These are phyloP conservation scores for Hucho hucho DNA, from an alignment of 2,113 vertebrate species.

Conservation along the genomic window DNA sequence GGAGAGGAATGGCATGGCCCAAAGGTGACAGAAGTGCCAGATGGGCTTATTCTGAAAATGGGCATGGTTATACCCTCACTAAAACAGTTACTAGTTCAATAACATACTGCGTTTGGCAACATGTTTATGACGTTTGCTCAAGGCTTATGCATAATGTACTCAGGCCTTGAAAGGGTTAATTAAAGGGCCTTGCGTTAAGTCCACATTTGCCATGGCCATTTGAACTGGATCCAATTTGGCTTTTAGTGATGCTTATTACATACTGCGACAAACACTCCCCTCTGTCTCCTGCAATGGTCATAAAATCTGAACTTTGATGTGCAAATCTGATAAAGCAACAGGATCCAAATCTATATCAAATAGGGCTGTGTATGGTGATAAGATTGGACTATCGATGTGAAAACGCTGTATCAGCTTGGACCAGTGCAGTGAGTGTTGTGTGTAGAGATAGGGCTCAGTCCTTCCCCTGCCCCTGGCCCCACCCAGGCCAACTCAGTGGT, in stretches of 20 bases:
- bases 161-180: constrained; percentile 27
- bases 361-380: background rate
- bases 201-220: background rate
- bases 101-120: no score
- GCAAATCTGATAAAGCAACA: constrained; percentile 2
- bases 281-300: background rate
- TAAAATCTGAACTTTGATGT: constrained; percentile 1
- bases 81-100: no score
- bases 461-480: background rate
- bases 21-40: no score
- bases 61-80: no score
- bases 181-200: constrained; percentile 20
- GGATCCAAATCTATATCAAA: constrained; percentile 26
- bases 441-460: constrained; percentile 13
- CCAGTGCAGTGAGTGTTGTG: background rate
- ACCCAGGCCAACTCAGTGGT: constrained; percentile 10
- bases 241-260: background rate
- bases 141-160: background rate
- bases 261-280: background rate
- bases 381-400: background rate
- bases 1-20: no score
- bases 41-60: no score
- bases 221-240: constrained; percentile 5
- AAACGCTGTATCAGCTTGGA: background rate
- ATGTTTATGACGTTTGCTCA: no score